A percentile compares a stretch with the other conserved stretches of the same genome.
phyloP scores from a whole-genome alignment of 1,140 invertebrate species.

The Rhyacophila brunnea region DNA sequence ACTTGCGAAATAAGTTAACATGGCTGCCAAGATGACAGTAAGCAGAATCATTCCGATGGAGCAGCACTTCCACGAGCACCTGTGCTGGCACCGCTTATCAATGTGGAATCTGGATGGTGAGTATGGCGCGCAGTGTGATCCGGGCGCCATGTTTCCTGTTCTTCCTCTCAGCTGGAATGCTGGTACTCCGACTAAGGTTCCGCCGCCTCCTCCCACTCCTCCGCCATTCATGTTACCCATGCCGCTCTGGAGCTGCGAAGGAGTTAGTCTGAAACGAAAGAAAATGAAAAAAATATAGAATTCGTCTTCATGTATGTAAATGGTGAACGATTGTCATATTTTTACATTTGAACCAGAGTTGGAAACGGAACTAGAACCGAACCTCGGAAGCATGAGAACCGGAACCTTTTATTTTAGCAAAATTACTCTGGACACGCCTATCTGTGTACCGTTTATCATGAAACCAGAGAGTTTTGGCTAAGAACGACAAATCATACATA shows the following conservation, averaged over 20 bases:
- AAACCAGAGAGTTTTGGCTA: too few species aligned
- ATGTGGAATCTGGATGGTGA: conserved; percentile 91
- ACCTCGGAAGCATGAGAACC: too few species aligned
- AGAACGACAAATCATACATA: too few species aligned
- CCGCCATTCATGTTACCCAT: conserved; percentile 41
- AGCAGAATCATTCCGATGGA: conserved; percentile 88
- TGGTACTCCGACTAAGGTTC: conserved; percentile 72
- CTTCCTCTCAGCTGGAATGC: conserved; percentile 72
- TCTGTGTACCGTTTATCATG: too few species aligned
- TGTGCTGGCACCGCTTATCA: conserved; percentile 87
- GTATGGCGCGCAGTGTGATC: conserved; percentile 73
- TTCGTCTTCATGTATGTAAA: too few species aligned
- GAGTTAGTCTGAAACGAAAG: conserved; percentile 44
- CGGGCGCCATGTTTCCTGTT: conserved; percentile 64
- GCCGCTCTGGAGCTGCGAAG: conserved; percentile 48
- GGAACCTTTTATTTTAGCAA: too few species aligned
- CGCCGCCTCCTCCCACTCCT: conserved; percentile 38
- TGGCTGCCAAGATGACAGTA: conserved; percentile 82
- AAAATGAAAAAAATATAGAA: neutral
- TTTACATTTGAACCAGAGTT: too few species aligned
- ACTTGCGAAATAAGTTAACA: conserved; percentile 94
- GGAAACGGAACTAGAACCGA: too few species aligned
- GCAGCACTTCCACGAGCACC: conserved; percentile 94
- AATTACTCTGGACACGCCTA: too few species aligned
- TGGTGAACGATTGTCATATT: too few species aligned